Percentiles rank a stretch among this genome's conserved stretches.
These are phyloP conservation scores for Drosophila mauritiana DNA, from an alignment of 1,140 invertebrate species.

Conservation along the genomic window DNA sequence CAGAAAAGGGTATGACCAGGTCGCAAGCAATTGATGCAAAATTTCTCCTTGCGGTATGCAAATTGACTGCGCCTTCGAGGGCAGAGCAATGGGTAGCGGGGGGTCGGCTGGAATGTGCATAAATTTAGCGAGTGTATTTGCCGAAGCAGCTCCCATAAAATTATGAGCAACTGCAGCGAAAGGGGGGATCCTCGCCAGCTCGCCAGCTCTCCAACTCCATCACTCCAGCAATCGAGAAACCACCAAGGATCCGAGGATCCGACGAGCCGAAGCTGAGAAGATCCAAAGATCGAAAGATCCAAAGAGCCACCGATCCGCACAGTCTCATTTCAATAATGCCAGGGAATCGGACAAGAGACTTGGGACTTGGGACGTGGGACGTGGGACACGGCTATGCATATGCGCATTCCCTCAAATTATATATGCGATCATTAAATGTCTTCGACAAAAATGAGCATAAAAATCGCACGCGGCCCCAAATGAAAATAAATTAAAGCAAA, in stretches of 20 bases:
- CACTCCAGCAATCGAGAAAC: slow-evolving; percentile 9
- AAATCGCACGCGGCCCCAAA: slow-evolving; percentile 75
- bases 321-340: slow-evolving; percentile 20
- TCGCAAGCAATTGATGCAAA: neutral
- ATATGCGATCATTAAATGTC: slow-evolving; percentile 84
- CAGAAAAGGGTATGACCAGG: neutral
- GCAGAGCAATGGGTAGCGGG: slow-evolving; percentile 9
- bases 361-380: neutral
- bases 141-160: slow-evolving; percentile 68
- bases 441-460: slow-evolving; percentile 83
- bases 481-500: slow-evolving; percentile 81
- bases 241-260: slow-evolving; percentile 4
- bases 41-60: slow-evolving; percentile 52
- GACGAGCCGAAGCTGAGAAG: neutral
- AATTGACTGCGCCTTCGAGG: slow-evolving; percentile 58
- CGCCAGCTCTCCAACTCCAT: slow-evolving; percentile 7
- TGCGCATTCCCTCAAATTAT: slow-evolving; percentile 81
- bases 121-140: slow-evolving; percentile 78
- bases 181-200: neutral
- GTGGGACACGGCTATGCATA: slow-evolving; percentile 40
- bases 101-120: slow-evolving; percentile 73
- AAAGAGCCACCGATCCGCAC: slow-evolving; percentile 12
- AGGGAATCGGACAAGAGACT: neutral
- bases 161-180: slow-evolving; percentile 69
- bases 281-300: slow-evolving; percentile 6